Percentiles rank a stretch among this genome's conserved stretches.
phyloP scores from a whole-genome alignment of 2,113 vertebrate species.

The Caretta caretta region DNA sequence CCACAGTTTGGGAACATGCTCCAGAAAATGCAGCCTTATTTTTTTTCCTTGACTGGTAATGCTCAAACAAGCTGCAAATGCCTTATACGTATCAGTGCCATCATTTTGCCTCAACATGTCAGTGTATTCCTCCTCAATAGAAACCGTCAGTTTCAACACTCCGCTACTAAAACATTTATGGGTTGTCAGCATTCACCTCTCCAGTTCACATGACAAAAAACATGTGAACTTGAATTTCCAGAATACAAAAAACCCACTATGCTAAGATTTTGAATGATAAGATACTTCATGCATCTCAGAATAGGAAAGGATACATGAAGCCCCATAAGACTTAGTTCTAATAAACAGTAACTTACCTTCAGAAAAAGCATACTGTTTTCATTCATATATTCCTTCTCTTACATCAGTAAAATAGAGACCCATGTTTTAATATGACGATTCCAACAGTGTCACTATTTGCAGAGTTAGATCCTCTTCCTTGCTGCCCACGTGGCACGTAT shows the following conservation, averaged over 20 bases:
- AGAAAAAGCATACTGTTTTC: neutral
- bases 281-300: neutral
- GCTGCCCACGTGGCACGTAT: neutral
- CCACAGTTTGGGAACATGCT: no score
- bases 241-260: neutral
- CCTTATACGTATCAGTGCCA: neutral
- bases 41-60: conserved; percentile 17
- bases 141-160: neutral
- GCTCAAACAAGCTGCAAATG: conserved; percentile 37
- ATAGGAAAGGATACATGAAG: neutral
- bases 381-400: neutral
- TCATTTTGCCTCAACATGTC: neutral
- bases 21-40: neutral
- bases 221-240: neutral
- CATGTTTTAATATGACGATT: neutral
- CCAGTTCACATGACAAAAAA: neutral
- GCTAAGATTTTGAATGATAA: neutral
- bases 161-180: neutral
- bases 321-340: neutral
- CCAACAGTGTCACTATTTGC: neutral
- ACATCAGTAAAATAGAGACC: neutral
- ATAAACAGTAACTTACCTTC: rapidly evolving
- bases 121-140: neutral
- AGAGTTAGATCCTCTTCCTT: neutral
- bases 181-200: neutral